Base-by-base conservation (phyloP, 2,797 vertebrate species). In the Pteronotus mesoamericanus region DNA sequence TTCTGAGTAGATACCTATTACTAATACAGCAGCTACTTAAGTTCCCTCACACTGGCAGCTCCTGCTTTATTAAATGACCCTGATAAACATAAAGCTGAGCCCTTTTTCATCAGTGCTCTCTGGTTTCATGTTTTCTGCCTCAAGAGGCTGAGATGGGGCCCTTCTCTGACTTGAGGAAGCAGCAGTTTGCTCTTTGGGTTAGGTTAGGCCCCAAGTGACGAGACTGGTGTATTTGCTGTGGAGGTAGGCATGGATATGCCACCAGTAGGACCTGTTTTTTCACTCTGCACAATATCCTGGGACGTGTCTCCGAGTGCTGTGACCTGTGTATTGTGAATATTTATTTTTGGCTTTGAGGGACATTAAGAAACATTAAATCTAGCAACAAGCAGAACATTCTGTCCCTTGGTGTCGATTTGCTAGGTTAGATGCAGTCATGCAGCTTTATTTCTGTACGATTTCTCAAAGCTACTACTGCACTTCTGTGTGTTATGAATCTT, bases 401-500 rank as follows among this genome's bases (percentile, higher is more conserved):
- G 0, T 9, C 10, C 1, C 8, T 39, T 37, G 18, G 5, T 22
- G 2, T 32, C 26, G 48, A 9, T 72, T 29, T 16, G 42, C 55
- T 16, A 26, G 37, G 55, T 8, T 7, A 42, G 6, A 32, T 18
- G 0, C 2, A 12, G 66, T 11, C 2, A 3, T 0, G 3, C 42
- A 11, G 32, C 16, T 46, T 11, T 21, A 6, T 51, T 34, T 75
- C 68, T 0, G 0, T 7, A 8, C 59, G 12, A 39, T 26, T 51
- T 29, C 44, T 85, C 69, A 5, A 1, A 48, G 51, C 78, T 39
- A 3, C 34, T 19, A 1, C 10, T 10, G 32, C 2, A 32, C 24
- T 24, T 48, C 0, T 0, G 0, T 15, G 46, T 1, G 0, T 3
- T n/a, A 3, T 6, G 57, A 22, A 24, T 74, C 44, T 42, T 6